Conservation (phyloP, 1,140 invertebrate species). For the Lepidurus apus region DNA sequence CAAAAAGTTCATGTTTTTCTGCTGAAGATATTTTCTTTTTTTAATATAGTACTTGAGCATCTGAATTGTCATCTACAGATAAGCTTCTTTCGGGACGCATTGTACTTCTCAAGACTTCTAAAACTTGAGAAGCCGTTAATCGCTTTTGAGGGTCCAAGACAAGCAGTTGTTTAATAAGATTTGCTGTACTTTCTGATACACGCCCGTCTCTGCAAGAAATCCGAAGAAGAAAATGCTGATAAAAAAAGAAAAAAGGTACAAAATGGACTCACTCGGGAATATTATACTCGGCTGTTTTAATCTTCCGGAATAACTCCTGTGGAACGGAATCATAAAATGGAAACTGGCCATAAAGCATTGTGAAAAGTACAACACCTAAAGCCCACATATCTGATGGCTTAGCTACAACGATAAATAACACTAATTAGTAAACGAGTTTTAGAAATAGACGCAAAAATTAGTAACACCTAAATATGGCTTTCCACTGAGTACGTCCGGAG, state of each 20-base stretch:
- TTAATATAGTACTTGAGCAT: background rate
- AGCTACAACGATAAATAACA: constrained; percentile 44
- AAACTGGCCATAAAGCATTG: constrained; percentile 81
- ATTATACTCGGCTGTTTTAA: background rate
- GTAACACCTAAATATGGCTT: constrained; percentile 57
- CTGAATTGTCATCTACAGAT: background rate
- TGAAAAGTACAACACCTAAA: constrained; percentile 72
- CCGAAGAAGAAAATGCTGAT: background rate
- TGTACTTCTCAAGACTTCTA: background rate
- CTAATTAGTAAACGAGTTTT: background rate
- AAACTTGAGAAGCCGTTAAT: background rate
- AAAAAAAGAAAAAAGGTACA: background rate
- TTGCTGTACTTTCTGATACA: background rate
- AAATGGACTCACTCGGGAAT: background rate
- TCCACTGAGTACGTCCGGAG: constrained; percentile 73
- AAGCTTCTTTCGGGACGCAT: background rate
- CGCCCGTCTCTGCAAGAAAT: background rate
- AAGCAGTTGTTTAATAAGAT: background rate
- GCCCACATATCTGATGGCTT: constrained; percentile 86
- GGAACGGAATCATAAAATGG: constrained; percentile 75
- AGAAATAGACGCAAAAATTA: background rate
- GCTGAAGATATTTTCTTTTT: background rate
- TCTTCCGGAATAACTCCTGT: constrained; percentile 62
- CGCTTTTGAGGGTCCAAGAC: background rate
- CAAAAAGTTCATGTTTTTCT: background rate